phyloP scores from a whole-genome alignment of 2,888 invertebrate species.

The Lamellibrachia satsuma region DNA sequence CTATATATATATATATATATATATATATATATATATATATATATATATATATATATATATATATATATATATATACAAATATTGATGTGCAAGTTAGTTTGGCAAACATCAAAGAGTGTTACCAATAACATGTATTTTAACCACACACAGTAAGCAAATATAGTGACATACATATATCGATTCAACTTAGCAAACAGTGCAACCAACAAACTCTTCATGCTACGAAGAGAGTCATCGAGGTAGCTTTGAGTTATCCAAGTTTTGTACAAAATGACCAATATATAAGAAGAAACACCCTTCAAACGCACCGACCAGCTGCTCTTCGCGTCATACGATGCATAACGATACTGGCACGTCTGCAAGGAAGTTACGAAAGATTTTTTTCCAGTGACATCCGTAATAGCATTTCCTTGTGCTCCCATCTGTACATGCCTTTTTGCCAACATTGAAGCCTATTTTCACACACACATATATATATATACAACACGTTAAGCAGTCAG shows the following conservation, averaged over 20 bases:
- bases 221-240: not conserved
- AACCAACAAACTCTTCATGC: not conserved
- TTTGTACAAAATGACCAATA: constrained; percentile 3
- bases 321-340: not conserved
- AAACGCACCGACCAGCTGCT: not conserved
- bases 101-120: not conserved
- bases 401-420: not conserved
- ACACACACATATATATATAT: not conserved
- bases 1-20: no score
- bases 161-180: not conserved
- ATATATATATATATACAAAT: not conserved
- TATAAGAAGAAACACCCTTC: not conserved
- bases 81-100: not conserved
- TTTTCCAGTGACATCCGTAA: not conserved
- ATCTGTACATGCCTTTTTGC: not conserved
- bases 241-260: not conserved
- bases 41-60: no score
- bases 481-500: not conserved
- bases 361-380: not conserved
- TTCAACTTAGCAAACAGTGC: not conserved
- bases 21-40: no score
- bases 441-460: not conserved
- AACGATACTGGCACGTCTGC: not conserved
- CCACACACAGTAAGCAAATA: not conserved
- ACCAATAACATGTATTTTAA: not conserved